Evolutionary conservation across 1,140 invertebrate species (phyloP).

Genomic region (Druon quercuslanigerum): DNA sequence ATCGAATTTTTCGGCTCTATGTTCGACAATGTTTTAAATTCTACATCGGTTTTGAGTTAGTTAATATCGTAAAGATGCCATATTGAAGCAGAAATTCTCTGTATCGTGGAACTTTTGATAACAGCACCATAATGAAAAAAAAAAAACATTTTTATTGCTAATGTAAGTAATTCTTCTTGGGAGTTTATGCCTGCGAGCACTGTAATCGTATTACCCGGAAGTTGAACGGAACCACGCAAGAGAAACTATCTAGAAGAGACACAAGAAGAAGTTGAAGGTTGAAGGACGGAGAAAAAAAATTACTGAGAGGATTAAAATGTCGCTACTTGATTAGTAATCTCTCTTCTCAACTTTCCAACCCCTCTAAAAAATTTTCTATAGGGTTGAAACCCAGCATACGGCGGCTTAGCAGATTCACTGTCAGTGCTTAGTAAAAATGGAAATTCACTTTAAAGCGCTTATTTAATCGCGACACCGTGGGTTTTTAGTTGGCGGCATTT

Average conservation of each 20-base stretch:
- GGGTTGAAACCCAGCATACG: not conserved
- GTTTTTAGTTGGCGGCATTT: constrained; percentile 18
- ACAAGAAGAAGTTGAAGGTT: not conserved
- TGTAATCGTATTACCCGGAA: constrained; percentile 39
- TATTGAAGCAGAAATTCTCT: too few relatives aligned
- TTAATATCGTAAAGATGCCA: too few relatives aligned
- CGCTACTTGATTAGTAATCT: not conserved
- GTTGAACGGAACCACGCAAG: constrained; percentile 38
- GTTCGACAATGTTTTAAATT: too few relatives aligned
- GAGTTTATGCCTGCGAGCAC: constrained; percentile 15
- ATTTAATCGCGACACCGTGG: constrained; percentile 16
- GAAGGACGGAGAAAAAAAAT: not conserved
- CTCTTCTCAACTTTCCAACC: not conserved
- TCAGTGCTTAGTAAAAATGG: constrained; percentile 8
- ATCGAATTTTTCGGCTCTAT: too few relatives aligned
- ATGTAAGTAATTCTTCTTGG: not conserved
- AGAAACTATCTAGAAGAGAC: not conserved
- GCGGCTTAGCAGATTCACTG: not conserved
- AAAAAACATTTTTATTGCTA: not conserved
- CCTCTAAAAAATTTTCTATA: not conserved
- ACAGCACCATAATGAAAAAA: too few relatives aligned
- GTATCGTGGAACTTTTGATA: too few relatives aligned
- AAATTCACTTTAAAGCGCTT: constrained; percentile 20
- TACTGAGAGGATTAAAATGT: not conserved
- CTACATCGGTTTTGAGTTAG: too few relatives aligned